These are phyloP conservation scores for Pseudomyrmex dendroicus DNA, from an alignment of 1,140 invertebrate species.

Conservation along the genomic window DNA sequence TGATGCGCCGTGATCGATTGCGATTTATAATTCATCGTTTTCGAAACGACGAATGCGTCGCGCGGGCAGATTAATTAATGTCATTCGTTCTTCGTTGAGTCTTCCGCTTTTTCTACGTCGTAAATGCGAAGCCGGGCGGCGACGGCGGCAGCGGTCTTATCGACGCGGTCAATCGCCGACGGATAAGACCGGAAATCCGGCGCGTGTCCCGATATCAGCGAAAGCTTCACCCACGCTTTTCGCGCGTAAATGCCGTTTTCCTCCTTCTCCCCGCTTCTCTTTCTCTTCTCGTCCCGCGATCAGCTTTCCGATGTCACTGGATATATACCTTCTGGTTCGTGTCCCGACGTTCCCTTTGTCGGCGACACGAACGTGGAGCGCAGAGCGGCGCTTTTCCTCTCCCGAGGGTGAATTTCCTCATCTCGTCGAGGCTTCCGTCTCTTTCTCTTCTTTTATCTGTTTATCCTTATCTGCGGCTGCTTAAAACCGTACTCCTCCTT, in stretches of 20 bases:
- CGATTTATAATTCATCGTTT: slow-evolving; percentile 22
- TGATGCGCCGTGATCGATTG: slow-evolving; percentile 21
- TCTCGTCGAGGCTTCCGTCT: neutral
- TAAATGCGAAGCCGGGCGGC: slow-evolving; percentile 18
- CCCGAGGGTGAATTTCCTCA: neutral
- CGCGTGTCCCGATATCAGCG: slow-evolving; percentile 65
- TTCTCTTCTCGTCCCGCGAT: slow-evolving; percentile 22
- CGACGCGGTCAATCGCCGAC: slow-evolving; percentile 60
- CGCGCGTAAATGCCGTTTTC: slow-evolving; percentile 17
- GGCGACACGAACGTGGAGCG: slow-evolving; percentile 3
- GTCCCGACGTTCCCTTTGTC: slow-evolving; percentile 31
- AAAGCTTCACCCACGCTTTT: slow-evolving; percentile 55
- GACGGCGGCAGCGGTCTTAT: slow-evolving; percentile 43
- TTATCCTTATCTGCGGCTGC: slow-evolving; percentile 69
- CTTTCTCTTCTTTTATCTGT: slow-evolving; percentile 63
- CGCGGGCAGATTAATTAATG: slow-evolving; percentile 28
- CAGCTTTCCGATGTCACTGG: slow-evolving; percentile 16
- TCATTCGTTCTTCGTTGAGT: neutral
- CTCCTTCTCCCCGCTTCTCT: neutral
- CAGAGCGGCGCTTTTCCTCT: slow-evolving; percentile 18
- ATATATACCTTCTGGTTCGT: slow-evolving; percentile 23
- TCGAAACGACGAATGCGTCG: neutral
- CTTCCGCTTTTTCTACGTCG: neutral
- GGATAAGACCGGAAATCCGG: slow-evolving; percentile 71
- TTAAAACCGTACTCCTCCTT: slow-evolving; percentile 57